Base-by-base conservation (phyloP, 2,888 invertebrate genomes). In the Sarcophaga subvicina region DNA sequence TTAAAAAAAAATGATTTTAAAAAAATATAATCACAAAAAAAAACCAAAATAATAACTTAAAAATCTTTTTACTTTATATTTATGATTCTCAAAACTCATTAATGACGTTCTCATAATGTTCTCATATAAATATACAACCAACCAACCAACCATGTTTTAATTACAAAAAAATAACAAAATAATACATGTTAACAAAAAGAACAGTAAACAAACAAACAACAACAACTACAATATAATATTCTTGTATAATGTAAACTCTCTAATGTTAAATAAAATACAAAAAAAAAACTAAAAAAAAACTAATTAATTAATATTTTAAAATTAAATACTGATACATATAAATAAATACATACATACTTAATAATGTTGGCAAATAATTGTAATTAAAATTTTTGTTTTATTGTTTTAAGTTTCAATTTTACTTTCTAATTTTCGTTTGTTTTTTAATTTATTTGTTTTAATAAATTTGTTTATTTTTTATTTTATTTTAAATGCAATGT, bases 71-170 rank as follows among this genome's bases (percentile, higher is more conserved):
- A 37, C 37, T 59, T 63, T 59, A 47, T 49, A 73, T 49, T 45
- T 8, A 63, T 54, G 37, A 49, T 71, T n/a, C 71, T 85, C 71
- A 80, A 84, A 84, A 71, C 66, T 83, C 66, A 72, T n/a, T 17
- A 27, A 63, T 63, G 45, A 20, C 71, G 66, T 76, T 59, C 64
- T 71, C 84, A 84, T 76, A 66, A 76, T 75, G 70, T 76, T 37
- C 64, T 85, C 84, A 80, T 85, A 80, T 62, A 80, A 80, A 85
- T 85, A 85, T 20, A 62, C n/a, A 62, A 62, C 49, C 49, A 12
- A 59, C 12, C 14, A 59, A 17, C 1, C 84, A 45, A 60, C 70
- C 83, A 79, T 80, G 60, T 79, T 60, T 59, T 37, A 70, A 72
- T 20, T 64, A 66, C 72, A 72, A 64, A 63, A 64, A 63, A 80